phyloP scores from a whole-genome alignment of 2,113 vertebrate genomes.

The Hippocampus abdominalis region DNA sequence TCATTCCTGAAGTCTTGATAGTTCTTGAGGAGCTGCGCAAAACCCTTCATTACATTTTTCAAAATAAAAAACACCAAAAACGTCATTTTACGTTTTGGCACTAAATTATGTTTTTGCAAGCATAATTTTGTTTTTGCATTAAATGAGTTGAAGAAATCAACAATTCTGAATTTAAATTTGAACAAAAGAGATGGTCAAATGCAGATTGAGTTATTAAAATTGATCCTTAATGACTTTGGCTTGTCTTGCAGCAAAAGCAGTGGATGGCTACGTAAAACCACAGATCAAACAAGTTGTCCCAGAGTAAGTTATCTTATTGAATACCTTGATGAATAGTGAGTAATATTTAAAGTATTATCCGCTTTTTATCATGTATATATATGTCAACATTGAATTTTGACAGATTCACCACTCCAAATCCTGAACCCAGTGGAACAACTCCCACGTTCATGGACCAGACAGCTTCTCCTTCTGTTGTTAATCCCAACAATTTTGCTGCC shows the following conservation, averaged over 20 bases:
- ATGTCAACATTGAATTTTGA: neutral
- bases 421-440: constrained; percentile 74
- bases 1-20: too few relatives aligned
- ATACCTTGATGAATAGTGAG: neutral
- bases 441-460: constrained; percentile 89
- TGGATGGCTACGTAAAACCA: constrained; percentile 94
- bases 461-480: constrained; percentile 78
- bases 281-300: constrained; percentile 98
- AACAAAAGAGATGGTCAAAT: neutral
- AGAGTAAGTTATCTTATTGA: constrained; percentile 78
- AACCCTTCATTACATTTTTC: too few relatives aligned
- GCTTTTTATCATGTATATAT: neutral
- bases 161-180: neutral
- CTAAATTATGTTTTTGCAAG: too few relatives aligned
- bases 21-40: too few relatives aligned
- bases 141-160: neutral
- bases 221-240: neutral
- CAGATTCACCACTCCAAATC: constrained; percentile 82
- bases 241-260: constrained; percentile 78
- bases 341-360: too few relatives aligned
- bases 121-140: too few relatives aligned
- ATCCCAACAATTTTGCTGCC: constrained; percentile 78
- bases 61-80: too few relatives aligned
- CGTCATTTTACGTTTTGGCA: too few relatives aligned
- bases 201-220: neutral